Percentiles rank a stretch among this genome's conserved stretches.
Evolutionary conservation across 2,797 vertebrate species (phyloP).

Genomic region (Gymnoscopelus microlampas): DNA sequence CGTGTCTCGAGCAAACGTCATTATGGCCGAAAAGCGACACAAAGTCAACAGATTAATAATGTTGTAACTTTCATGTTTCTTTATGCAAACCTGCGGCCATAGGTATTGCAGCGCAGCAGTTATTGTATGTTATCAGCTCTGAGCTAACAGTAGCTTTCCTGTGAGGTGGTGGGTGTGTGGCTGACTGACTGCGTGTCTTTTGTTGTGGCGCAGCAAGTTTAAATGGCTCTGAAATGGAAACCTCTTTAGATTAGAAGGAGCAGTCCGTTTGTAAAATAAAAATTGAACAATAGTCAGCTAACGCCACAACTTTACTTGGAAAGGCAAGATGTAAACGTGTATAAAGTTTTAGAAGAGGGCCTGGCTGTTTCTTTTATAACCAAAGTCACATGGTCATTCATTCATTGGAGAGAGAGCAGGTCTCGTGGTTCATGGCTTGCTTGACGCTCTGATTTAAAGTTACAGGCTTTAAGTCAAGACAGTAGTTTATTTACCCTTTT

Average conservation of each 20-base stretch:
- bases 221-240: background rate
- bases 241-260: background rate
- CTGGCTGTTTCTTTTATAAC: background rate
- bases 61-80: background rate
- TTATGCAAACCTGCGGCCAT: background rate
- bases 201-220: background rate
- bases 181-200: background rate
- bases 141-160: background rate
- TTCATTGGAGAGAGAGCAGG: no score
- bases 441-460: slow-evolving; percentile 32
- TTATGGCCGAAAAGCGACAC: no score
- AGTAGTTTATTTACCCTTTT: background rate
- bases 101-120: background rate
- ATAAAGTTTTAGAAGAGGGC: no score
- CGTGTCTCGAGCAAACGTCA: no score
- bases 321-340: no score
- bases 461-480: background rate
- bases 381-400: slow-evolving; percentile 34
- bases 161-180: background rate
- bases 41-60: no score
- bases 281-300: no score
- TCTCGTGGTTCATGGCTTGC: slow-evolving; percentile 23
- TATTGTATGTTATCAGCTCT: background rate
- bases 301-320: no score
- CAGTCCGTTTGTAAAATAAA: background rate